phyloP scores from a whole-genome alignment of 2,888 invertebrate genomes.

The Acanthosepion pharaonis region DNA sequence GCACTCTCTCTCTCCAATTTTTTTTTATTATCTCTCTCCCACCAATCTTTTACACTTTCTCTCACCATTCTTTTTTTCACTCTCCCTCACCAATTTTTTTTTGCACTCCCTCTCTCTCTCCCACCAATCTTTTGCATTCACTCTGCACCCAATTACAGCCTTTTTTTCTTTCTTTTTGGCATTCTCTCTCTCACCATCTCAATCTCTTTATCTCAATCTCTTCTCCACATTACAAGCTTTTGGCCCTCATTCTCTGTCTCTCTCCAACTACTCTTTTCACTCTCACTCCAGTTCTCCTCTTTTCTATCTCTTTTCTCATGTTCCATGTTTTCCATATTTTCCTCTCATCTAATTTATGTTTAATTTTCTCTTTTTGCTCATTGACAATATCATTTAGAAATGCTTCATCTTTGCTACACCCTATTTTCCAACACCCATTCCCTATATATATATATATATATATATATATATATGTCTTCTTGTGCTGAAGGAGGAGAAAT shows the following conservation, averaged over 20 bases:
- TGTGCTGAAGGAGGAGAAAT: background rate
- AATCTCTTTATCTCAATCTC: no score
- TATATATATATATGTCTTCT: background rate
- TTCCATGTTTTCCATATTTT: background rate
- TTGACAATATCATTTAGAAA: conserved; percentile 33
- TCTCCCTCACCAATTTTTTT: no score
- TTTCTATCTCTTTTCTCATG: background rate
- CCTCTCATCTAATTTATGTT: background rate
- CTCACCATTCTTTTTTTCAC: no score
- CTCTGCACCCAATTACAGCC: no score
- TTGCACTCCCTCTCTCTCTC: no score
- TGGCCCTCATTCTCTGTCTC: background rate
- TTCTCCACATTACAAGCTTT: no score
- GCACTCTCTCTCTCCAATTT: no score
- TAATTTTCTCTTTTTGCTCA: background rate
- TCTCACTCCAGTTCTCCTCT: background rate
- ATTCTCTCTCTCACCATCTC: no score
- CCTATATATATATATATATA: background rate
- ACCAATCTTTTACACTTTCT: no score
- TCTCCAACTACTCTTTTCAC: background rate
- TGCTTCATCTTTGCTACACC: background rate
- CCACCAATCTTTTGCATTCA: no score
- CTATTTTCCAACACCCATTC: background rate
- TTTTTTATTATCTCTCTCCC: no score
- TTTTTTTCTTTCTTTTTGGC: no score